A percentile compares a stretch with the other conserved stretches of the same genome.
Evolutionary conservation across 2,888 invertebrate species (phyloP).

Genomic region (Neoaliturus tenellus): DNA sequence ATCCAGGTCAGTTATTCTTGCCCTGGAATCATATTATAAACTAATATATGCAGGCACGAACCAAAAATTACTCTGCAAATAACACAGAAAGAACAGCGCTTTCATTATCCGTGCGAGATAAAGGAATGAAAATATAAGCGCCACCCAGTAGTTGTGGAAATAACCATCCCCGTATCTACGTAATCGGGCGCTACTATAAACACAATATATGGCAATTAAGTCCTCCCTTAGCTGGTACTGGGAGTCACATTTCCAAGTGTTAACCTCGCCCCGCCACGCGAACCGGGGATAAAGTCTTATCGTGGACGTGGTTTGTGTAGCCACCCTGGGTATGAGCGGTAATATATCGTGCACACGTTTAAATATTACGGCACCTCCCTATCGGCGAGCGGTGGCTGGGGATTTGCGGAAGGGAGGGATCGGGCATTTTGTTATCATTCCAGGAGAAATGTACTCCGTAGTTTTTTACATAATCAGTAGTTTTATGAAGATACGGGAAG

Average conservation of each 20-base stretch:
- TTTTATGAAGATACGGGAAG: no score
- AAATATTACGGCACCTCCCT: no score
- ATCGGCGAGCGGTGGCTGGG: no score
- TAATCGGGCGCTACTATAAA: constrained; percentile 39
- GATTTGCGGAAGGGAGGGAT: no score
- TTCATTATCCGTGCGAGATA: constrained; percentile 18
- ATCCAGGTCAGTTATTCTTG: no score
- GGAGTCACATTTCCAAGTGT: constrained; percentile 13
- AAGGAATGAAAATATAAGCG: constrained; percentile 42
- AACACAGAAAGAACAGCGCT: background rate
- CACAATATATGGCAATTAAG: constrained; percentile 40
- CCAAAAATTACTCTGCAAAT: no score
- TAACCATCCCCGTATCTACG: constrained; percentile 26
- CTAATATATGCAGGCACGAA: no score
- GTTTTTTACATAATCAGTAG: no score
- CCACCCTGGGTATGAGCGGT: background rate
- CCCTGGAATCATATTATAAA: no score
- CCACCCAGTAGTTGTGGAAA: constrained; percentile 28
- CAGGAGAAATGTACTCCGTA: no score
- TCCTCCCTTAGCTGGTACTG: constrained; percentile 24
- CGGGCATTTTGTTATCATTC: no score
- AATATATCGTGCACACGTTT: no score
- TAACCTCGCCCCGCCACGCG: constrained; percentile 25
- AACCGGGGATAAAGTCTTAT: background rate
- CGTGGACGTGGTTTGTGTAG: background rate